Percentiles rank a stretch among this genome's conserved stretches.
Evolutionary conservation across 1,140 invertebrate species (phyloP).

Genomic region (Drosophila asahinai): DNA sequence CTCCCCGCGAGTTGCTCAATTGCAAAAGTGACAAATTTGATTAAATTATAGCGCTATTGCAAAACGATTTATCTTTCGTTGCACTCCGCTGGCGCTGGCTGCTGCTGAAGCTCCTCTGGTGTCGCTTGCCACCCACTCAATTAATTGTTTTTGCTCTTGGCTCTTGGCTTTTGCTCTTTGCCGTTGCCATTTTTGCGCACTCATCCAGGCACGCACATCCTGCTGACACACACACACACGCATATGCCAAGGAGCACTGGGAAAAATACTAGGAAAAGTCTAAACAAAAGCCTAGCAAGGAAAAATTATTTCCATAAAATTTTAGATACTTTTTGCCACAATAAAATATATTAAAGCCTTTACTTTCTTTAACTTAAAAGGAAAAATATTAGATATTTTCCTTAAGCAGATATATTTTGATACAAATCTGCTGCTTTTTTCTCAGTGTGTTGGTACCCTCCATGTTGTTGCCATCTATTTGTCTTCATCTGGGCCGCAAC

Average conservation of each 20-base stretch:
- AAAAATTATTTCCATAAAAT: not conserved
- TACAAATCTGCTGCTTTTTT: not conserved
- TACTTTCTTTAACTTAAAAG: not conserved
- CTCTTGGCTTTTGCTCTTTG: constrained; percentile 45
- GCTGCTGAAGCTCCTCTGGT: constrained; percentile 27
- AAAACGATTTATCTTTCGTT: constrained; percentile 80
- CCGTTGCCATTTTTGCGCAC: constrained; percentile 55
- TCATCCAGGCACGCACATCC: constrained; percentile 48
- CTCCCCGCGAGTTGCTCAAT: constrained; percentile 66
- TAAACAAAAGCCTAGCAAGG: not conserved
- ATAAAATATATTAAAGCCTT: too few species aligned
- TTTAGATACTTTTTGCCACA: not conserved
- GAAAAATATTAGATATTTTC: too few species aligned
- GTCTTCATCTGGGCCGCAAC: constrained; percentile 61
- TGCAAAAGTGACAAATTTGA: constrained; percentile 83
- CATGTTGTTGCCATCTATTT: constrained; percentile 66
- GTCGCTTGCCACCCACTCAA: constrained; percentile 65
- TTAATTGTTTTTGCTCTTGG: constrained; percentile 75
- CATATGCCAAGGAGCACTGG: constrained; percentile 12
- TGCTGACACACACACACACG: constrained; percentile 23
- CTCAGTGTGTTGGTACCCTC: constrained; percentile 8
- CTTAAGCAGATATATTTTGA: not conserved
- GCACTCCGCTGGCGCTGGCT: constrained; percentile 60
- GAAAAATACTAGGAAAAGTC: not conserved
- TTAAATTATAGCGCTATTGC: constrained; percentile 83